Conservation (phyloP, 2,797 vertebrate species). For the Melanotaenia boesemani region DNA sequence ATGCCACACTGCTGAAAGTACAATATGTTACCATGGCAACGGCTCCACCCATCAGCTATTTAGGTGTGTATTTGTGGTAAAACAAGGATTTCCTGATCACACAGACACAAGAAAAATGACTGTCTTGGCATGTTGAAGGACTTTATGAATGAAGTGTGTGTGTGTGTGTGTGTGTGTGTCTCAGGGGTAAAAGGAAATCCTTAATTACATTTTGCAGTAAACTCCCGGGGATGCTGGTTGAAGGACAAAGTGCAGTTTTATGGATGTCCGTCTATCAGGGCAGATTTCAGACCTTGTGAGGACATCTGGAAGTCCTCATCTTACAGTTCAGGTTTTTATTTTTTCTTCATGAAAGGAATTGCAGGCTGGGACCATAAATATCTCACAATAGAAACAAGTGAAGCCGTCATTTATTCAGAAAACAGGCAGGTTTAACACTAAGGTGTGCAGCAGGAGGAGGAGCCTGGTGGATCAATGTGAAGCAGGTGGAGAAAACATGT, state of each 20-base stretch:
- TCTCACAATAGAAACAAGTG: neutral
- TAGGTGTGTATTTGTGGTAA: neutral
- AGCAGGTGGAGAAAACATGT: conserved; percentile 1
- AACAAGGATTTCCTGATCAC: too few relatives aligned
- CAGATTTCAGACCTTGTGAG: neutral
- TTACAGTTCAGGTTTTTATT: neutral
- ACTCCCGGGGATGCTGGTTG: conserved; percentile 15
- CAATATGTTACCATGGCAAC: too few relatives aligned
- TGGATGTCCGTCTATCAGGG: neutral
- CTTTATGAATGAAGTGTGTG: neutral
- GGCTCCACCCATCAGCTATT: neutral
- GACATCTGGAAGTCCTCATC: too few relatives aligned
- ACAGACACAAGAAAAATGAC: too few relatives aligned
- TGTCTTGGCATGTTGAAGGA: too few relatives aligned
- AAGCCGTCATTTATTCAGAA: neutral
- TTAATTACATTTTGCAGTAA: too few relatives aligned
- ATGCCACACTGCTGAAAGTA: too few relatives aligned
- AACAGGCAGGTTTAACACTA: too few relatives aligned
- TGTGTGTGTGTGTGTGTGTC: neutral
- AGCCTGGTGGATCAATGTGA: conserved; percentile 8
- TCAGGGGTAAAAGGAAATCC: conserved; percentile 15
- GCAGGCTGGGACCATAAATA: neutral
- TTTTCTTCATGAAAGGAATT: neutral
- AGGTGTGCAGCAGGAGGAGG: too few relatives aligned
- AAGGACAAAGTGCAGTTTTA: neutral